Base-by-base conservation (phyloP, 2,113 vertebrate species). In the Mionectes macconnelli region DNA sequence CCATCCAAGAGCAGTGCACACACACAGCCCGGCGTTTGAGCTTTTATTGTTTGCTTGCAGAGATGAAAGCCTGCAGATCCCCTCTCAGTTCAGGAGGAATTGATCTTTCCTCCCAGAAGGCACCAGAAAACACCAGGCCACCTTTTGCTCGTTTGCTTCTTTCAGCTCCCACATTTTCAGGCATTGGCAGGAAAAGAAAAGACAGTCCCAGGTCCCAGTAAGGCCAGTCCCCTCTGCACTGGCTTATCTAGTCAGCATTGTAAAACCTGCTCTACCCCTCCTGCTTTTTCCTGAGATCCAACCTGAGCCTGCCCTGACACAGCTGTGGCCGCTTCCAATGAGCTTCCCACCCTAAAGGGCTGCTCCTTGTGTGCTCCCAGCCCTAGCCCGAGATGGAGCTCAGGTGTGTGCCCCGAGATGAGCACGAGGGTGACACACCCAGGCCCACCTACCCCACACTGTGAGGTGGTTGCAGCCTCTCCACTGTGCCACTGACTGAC, bases 381-480 rank as follows among this genome's bases (percentile, higher is more conserved):
- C 55, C 79, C 20, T 35, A 0, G 27, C 22, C 8, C 4, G 6
- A 25, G 22, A 13, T 0, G 0, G 37, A 45, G 30, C 42, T 72
- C 23, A 37, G 25, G 14, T 5, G 10, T 10, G 15, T 63, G 20
- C 49, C 57, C 2, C 10, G 27, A 33, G 56, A 63, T 6, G 8
- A 37, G 31, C 28, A 12, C 0, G 6, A 53, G 49, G 24, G 6
- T 14, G 9, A 14, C 35, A 11, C 4, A 1, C 5, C 19, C 80
- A 42, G 66, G 14, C 10, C 33, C 5, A 0, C 0, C 0, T 22
- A 3, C 14, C 24, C 6, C 0, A 1, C 1, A 3, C 86, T 5
- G 3, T 0, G 4, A 37, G 33, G 40, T 73, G 39, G 23, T 27
- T n/a, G 8, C 82, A 69, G 82, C 59, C 25, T 63, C n/a, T n/a